Conservation (phyloP, 2,113 vertebrate genomes). For the Anguilla japonica region DNA sequence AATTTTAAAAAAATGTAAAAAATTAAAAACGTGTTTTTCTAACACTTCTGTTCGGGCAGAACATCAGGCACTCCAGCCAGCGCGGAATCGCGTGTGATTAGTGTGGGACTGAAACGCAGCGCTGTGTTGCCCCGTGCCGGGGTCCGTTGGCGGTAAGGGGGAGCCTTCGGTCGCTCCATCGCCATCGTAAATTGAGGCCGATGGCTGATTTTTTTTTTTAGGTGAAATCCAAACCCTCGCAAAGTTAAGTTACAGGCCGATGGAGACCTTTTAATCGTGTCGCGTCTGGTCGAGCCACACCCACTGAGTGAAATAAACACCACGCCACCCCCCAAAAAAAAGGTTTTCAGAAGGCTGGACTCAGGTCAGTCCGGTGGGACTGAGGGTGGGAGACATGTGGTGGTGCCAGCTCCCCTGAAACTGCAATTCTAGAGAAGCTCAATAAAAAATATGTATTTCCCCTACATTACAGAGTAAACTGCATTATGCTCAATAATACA, state of each 20-base stretch:
- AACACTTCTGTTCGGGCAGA: conserved; percentile 61
- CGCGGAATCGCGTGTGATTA: conserved; percentile 30
- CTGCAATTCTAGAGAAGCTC: too few species aligned
- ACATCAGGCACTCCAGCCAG: conserved; percentile 50
- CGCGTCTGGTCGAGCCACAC: conserved; percentile 59
- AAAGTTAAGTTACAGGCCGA: conserved; percentile 66
- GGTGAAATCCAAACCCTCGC: conserved; percentile 70
- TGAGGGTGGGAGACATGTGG: background rate
- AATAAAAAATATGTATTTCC: too few species aligned
- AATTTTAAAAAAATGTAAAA: too few species aligned
- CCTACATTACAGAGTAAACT: too few species aligned
- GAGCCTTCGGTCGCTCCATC: conserved; percentile 56
- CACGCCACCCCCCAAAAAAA: background rate
- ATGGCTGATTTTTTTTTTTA: conserved; percentile 76
- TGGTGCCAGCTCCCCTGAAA: too few species aligned
- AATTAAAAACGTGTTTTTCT: conserved; percentile 56
- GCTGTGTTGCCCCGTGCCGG: conserved; percentile 62
- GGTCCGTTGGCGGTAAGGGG: conserved; percentile 58
- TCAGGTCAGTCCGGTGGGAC: background rate
- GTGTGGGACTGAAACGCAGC: conserved; percentile 73
- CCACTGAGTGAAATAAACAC: conserved; percentile 57
- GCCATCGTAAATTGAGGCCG: conserved; percentile 77
- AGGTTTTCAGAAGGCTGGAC: background rate
- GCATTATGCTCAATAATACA: too few species aligned
- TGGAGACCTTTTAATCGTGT: conserved; percentile 64